Conservation (phyloP, 1,140 invertebrate genomes). For the Drosophila hydei region DNA sequence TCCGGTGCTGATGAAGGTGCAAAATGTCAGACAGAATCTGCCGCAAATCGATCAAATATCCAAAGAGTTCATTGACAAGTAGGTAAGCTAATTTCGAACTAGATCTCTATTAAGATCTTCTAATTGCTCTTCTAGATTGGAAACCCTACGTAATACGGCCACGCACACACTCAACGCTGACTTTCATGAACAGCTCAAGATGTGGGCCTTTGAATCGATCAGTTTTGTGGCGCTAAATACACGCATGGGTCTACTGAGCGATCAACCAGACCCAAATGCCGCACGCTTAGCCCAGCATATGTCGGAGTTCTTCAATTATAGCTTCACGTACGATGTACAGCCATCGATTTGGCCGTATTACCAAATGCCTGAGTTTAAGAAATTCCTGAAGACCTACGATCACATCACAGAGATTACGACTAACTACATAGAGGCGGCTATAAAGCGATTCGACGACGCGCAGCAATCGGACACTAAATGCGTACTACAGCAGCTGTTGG, state of each 20-base stretch:
- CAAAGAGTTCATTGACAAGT: constrained; percentile 67
- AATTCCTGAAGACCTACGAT: constrained; percentile 85
- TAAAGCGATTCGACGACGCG: constrained; percentile 84
- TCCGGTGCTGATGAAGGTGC: constrained; percentile 72
- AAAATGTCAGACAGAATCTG: constrained; percentile 65
- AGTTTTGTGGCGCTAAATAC: constrained; percentile 87
- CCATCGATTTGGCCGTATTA: constrained; percentile 87
- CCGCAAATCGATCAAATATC: constrained; percentile 66
- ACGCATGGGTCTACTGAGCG: constrained; percentile 74
- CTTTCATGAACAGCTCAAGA: constrained; percentile 87
- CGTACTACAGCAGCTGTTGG: constrained; percentile 86
- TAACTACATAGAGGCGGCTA: constrained; percentile 66
- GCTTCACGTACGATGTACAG: constrained; percentile 86
- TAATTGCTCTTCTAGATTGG: constrained; percentile 83
- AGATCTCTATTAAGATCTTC: not conserved
- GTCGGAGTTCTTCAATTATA: constrained; percentile 84
- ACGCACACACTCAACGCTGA: constrained; percentile 85
- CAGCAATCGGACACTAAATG: constrained; percentile 84
- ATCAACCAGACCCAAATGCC: constrained; percentile 85
- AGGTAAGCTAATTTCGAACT: not conserved
- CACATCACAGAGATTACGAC: constrained; percentile 71
- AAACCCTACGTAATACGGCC: constrained; percentile 83
- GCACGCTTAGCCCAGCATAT: constrained; percentile 85
- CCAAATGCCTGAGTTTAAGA: constrained; percentile 85
- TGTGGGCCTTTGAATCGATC: constrained; percentile 90